Base-by-base conservation (phyloP, 2,113 vertebrate genomes). In the Phyllopteryx taeniolatus region DNA sequence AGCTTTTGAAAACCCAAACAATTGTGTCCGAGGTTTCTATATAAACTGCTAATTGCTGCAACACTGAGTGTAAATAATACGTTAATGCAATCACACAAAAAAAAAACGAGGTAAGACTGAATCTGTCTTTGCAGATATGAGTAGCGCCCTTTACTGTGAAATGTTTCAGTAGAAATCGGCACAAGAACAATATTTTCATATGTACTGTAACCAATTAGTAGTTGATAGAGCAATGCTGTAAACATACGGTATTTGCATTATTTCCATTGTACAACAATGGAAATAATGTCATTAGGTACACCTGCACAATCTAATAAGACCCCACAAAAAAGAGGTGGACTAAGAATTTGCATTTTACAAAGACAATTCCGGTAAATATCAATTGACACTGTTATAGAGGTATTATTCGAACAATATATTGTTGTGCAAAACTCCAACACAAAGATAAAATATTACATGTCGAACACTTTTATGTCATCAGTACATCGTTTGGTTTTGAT, bases 11-110 rank as follows among this genome's bases (percentile, higher is more conserved):
- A 82, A 75, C 70, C 71, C 67, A 84, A 75, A 68, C 27, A 19
- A 74, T 72, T 79, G 75, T 86, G 79, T 83, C 51, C 68, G 69
- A 83, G 9, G 42, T 78, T 61, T 84, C 60, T 74, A 77, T 69
- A 72, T 72, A 62, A 47, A 64, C 53, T 79, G 43, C 80, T 67
- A 27, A 67, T 46, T 84, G 73, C 69, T 73, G 82, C 70, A 78
- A 78, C 73, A 76, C 73, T 67, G 46, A 59, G 70, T 82, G 74
- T 77, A 68, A 75, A 54, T 79, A 68, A 72, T 67, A 68, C 70
- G 65, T 39, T 71, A 20, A 65, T 74, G 73, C 67, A 79, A 72
- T 73, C 64, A 59, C 42, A 72, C 20, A 39, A 1, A 39, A 39
- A 39, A 59, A 79, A 70, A 73, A 82, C 65, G 59, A 79, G 75